Conservation (phyloP, 2,113 vertebrate genomes). For the Dromaius novaehollandiae region DNA sequence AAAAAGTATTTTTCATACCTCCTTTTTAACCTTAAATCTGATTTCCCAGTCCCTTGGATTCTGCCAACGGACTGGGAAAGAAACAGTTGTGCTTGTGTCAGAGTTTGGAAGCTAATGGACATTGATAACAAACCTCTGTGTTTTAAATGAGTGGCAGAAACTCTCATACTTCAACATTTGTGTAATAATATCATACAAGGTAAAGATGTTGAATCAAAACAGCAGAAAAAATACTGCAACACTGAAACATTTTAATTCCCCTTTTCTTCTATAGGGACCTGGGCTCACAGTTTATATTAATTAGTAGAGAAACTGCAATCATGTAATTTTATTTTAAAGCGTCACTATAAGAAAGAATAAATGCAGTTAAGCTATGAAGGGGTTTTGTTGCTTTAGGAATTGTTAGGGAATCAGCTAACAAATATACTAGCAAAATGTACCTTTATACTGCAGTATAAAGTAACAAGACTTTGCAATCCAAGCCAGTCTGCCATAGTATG, state of each 20-base stretch:
- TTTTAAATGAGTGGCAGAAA: not conserved
- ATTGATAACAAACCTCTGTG: not conserved
- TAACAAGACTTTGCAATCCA: not conserved
- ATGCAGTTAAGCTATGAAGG: not conserved
- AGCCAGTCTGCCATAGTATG: not conserved
- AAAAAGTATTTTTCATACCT: not conserved
- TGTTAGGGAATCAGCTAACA: not conserved
- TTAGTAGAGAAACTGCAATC: not conserved
- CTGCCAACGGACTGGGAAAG: not conserved
- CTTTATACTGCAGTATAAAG: not conserved
- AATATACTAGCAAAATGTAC: not conserved
- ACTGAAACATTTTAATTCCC: not conserved
- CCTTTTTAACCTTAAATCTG: too few relatives aligned
- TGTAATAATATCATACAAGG: not conserved
- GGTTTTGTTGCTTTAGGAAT: not conserved
- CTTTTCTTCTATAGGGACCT: not conserved
- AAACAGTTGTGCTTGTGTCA: not conserved
- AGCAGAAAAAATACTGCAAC: not conserved
- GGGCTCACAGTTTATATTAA: not conserved
- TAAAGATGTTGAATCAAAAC: conserved; percentile 22
- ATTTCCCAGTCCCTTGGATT: not conserved
- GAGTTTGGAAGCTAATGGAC: not conserved
- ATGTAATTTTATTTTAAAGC: not conserved
- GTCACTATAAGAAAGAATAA: not conserved
- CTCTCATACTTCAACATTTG: conserved; percentile 20